These are phyloP conservation scores for Hydropotes inermis DNA, from an alignment of 2,113 vertebrate genomes.

Conservation along the genomic window DNA sequence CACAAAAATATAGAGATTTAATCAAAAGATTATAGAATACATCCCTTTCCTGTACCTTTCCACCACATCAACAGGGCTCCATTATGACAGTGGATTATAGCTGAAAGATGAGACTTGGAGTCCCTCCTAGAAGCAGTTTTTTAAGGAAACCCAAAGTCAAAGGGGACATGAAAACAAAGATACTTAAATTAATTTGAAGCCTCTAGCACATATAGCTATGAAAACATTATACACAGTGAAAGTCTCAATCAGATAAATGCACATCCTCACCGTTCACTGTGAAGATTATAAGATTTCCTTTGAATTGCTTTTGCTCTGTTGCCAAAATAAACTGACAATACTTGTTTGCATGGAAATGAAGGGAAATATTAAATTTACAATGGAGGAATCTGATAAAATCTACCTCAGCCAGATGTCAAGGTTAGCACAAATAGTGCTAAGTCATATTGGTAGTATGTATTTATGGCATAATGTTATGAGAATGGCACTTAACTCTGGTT, in stretches of 20 bases:
- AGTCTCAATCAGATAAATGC: neutral
- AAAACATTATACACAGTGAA: neutral
- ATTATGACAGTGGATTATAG: neutral
- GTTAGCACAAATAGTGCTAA: neutral
- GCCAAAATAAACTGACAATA: neutral
- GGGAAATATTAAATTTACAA: neutral
- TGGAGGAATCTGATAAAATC: neutral
- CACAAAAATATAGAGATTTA: slow-evolving; percentile 5
- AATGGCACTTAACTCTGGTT: neutral
- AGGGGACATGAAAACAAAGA: neutral
- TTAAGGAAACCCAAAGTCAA: neutral
- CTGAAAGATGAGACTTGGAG: neutral
- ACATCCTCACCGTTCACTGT: neutral
- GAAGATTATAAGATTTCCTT: neutral
- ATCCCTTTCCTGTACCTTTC: neutral
- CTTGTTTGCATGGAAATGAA: neutral
- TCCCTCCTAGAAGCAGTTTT: neutral
- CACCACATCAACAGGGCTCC: neutral
- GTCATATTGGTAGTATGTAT: neutral
- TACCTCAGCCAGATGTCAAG: neutral
- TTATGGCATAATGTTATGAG: neutral
- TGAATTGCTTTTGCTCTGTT: neutral
- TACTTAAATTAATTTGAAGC: neutral
- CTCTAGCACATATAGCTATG: neutral
- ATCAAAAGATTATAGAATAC: neutral